Percentiles rank a stretch among this genome's conserved stretches.
These are phyloP conservation scores for Abrostola triplasia DNA, from an alignment of 2,888 invertebrate genomes.

Conservation along the genomic window DNA sequence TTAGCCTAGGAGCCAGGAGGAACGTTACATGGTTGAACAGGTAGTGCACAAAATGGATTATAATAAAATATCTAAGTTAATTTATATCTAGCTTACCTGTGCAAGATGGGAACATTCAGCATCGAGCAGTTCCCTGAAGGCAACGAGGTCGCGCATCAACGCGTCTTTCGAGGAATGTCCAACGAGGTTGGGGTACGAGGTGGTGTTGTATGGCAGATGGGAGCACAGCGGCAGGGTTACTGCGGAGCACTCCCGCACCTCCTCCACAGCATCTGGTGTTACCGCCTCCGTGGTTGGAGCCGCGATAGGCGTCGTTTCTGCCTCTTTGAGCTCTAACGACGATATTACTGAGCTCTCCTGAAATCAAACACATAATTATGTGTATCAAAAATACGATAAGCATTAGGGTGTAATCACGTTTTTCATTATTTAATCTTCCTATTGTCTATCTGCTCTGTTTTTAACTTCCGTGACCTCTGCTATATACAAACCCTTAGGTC, in stretches of 20 bases:
- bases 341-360: constrained; percentile 85
- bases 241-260: constrained; percentile 90
- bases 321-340: constrained; percentile 78
- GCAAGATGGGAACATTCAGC: constrained; percentile 96
- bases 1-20: no score
- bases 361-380: constrained; percentile 52
- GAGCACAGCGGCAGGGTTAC: constrained; percentile 91
- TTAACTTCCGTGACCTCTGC: no score
- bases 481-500: no score
- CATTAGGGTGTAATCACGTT: no score
- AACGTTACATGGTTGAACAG: no score
- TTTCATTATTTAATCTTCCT: no score
- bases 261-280: constrained; percentile 82
- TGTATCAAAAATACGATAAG: no score
- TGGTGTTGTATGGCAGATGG: constrained; percentile 92
- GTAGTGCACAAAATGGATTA: neutral
- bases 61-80: neutral
- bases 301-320: constrained; percentile 75
- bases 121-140: constrained; percentile 95
- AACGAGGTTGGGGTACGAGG: constrained; percentile 94
- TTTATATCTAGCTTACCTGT: constrained; percentile 80
- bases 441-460: no score
- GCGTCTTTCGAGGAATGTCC: constrained; percentile 90
- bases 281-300: constrained; percentile 79
- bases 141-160: constrained; percentile 92